Conservation (phyloP, 1,140 invertebrate species). For the Agrypnia vestita region DNA sequence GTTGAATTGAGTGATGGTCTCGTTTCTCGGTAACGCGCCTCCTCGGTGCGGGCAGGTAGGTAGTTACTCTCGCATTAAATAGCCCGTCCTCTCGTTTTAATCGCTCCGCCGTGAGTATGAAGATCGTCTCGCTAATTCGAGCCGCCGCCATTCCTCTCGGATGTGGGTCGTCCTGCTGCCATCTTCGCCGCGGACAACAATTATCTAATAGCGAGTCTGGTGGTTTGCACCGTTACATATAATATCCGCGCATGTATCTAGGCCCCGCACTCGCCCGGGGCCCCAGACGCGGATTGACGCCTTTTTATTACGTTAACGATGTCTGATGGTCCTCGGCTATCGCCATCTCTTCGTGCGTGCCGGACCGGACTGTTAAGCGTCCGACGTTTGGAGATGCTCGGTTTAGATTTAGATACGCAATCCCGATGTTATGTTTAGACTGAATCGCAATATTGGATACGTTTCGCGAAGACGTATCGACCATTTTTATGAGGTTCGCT, state of each 20-base stretch:
- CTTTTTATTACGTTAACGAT: conserved; percentile 47
- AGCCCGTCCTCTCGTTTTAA: conserved; percentile 4
- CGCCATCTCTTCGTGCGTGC: conserved; percentile 28
- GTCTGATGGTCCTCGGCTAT: background rate
- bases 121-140: conserved; percentile 19
- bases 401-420: conserved; percentile 28
- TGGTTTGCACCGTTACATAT: conserved; percentile 38
- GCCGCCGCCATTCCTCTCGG: conserved; percentile 21
- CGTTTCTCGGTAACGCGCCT: too few relatives aligned
- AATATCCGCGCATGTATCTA: conserved; percentile 34
- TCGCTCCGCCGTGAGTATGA: conserved; percentile 20
- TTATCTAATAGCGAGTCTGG: conserved; percentile 22
- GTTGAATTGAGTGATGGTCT: too few relatives aligned
- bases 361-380: background rate
- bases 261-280: conserved; percentile 20
- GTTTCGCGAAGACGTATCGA: conserved; percentile 21
- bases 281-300: conserved; percentile 37
- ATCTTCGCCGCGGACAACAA: conserved; percentile 24
- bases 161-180: conserved; percentile 16
- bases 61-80: too few relatives aligned
- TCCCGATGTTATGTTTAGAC: conserved; percentile 28
- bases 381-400: conserved; percentile 29
- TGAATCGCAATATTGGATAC: conserved; percentile 25
- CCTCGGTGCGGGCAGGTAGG: too few relatives aligned
- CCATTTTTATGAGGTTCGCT: background rate